Percentiles rank a stretch among this genome's conserved stretches.
Evolutionary conservation across 1,140 invertebrate species (phyloP).

Genomic region (Pachyrhynchus sulphureomaculatus): DNA sequence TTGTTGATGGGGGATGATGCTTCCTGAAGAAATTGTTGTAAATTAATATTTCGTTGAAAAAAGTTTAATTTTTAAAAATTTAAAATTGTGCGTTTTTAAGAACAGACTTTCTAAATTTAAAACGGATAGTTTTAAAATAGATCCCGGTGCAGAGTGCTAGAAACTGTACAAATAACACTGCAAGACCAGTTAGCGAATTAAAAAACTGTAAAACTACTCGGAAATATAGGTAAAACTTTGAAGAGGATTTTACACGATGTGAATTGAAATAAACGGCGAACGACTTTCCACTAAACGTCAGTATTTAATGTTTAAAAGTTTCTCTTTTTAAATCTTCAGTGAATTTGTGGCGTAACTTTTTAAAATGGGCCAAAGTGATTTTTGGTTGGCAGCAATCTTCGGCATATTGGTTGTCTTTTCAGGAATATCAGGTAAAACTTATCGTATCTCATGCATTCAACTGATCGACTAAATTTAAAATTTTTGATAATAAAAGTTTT

Average conservation of each 20-base stretch:
- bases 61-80: too few relatives aligned
- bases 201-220: constrained; percentile 3
- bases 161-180: constrained; percentile 25
- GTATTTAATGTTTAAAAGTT: constrained; percentile 29
- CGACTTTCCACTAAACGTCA: constrained; percentile 1
- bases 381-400: neutral
- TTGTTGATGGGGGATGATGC: too few relatives aligned
- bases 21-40: too few relatives aligned
- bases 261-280: constrained; percentile 15
- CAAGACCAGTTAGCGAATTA: constrained; percentile 13
- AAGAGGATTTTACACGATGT: constrained; percentile 12
- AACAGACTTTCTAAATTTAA: constrained; percentile 25
- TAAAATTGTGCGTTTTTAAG: constrained; percentile 20
- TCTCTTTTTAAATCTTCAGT: constrained; percentile 14
- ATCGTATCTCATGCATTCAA: too few relatives aligned
- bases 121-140: constrained; percentile 29
- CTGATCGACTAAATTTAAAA: too few relatives aligned
- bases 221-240: constrained; percentile 8
- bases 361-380: constrained; percentile 15
- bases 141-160: neutral
- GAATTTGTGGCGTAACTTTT: constrained; percentile 25
- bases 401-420: constrained; percentile 4
- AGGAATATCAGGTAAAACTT: constrained; percentile 22
- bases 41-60: too few relatives aligned
- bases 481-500: too few relatives aligned